Percentiles rank a stretch among this genome's conserved stretches.
Evolutionary conservation across 2,113 vertebrate species (phyloP).

Genomic region (Panthera tigris): DNA sequence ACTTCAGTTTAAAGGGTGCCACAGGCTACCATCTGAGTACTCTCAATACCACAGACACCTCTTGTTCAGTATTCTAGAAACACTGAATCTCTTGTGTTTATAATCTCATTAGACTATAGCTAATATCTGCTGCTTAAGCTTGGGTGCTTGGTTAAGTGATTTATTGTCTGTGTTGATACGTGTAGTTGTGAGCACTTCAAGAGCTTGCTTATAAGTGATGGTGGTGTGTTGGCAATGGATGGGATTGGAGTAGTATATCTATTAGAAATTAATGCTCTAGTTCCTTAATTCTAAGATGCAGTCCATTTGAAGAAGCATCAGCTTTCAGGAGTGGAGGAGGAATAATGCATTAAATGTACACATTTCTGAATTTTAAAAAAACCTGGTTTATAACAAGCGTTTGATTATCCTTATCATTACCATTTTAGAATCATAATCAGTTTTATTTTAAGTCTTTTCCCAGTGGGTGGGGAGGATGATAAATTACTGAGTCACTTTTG

Average conservation of each 20-base stretch:
- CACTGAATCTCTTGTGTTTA: not conserved
- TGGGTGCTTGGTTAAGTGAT: conserved; percentile 22
- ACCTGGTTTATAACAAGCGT: not conserved
- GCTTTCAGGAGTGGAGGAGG: not conserved
- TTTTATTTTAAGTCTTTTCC: not conserved
- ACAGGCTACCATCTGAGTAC: not conserved
- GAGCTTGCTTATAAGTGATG: conserved; percentile 24
- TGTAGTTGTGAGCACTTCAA: conserved; percentile 20
- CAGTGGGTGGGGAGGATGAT: not conserved
- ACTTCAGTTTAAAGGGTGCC: not conserved
- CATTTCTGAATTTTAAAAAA: not conserved
- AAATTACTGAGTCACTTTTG: conserved; percentile 42
- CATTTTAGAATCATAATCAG: not conserved
- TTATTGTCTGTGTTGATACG: not conserved
- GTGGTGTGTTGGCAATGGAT: not conserved
- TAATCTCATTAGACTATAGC: not conserved
- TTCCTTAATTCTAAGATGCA: conserved; percentile 18
- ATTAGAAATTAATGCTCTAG: conserved; percentile 27
- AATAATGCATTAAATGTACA: conserved; percentile 17
- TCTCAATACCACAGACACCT: not conserved
- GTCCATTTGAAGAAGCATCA: conserved; percentile 38
- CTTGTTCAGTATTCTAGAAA: conserved; percentile 27
- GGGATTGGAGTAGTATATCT: not conserved
- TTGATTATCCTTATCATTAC: not conserved
- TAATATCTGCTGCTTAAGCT: conserved; percentile 10